phyloP scores from a whole-genome alignment of 2,113 vertebrate species.

The Eptesicus fuscus region DNA sequence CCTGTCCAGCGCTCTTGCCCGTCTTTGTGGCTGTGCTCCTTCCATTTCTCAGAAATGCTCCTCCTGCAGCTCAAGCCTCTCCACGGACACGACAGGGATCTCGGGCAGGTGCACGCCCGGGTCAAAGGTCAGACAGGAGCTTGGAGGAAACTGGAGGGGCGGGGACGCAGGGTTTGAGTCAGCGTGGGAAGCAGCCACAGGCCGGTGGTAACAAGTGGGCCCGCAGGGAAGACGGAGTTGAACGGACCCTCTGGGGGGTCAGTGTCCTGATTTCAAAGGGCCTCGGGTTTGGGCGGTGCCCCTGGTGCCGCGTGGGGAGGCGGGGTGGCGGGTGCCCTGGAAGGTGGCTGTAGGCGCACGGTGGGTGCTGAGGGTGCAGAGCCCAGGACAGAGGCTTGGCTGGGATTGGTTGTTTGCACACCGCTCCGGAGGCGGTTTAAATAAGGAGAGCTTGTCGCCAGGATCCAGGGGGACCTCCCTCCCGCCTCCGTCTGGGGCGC shows the following conservation, averaged over 20 bases:
- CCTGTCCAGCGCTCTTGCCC: too few species aligned
- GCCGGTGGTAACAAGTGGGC: too few species aligned
- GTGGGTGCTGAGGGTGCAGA: neutral
- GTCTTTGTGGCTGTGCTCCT: accelerated
- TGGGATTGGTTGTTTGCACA: neutral
- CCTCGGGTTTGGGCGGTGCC: neutral
- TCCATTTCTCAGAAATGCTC: neutral
- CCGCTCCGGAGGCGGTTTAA: neutral
- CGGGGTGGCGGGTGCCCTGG: neutral
- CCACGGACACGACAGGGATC: neutral
- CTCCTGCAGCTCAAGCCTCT: neutral
- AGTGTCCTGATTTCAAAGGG: neutral
- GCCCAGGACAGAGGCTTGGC: neutral
- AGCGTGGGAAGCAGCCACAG: neutral
- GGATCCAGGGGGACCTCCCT: neutral
- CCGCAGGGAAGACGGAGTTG: accelerated
- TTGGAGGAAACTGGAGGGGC: neutral
- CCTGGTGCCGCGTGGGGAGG: accelerated
- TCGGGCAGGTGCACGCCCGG: neutral
- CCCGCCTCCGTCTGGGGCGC: neutral
- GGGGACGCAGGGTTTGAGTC: neutral
- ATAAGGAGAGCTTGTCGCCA: neutral
- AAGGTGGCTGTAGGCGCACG: neutral
- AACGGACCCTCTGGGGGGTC: neutral
- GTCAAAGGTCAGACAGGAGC: neutral